phyloP scores from a whole-genome alignment of 2,113 vertebrate genomes.

The Vulpes vulpes region DNA sequence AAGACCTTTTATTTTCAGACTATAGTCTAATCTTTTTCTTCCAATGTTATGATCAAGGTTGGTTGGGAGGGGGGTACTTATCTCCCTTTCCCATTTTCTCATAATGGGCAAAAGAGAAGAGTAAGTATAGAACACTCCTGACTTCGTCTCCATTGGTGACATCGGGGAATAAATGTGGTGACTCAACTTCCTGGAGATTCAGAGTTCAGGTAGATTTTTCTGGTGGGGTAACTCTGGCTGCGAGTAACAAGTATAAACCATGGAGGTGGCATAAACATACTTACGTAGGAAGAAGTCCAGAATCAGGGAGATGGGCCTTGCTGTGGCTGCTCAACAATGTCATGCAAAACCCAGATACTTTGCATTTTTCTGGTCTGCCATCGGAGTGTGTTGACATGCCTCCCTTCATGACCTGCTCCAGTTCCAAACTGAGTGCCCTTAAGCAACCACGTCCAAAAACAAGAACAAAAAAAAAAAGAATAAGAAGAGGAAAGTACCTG shows the following conservation, averaged over 20 bases:
- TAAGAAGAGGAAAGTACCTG: background rate
- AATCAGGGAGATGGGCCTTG: background rate
- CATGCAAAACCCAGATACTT: background rate
- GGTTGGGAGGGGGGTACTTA: background rate
- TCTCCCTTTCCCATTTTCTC: background rate
- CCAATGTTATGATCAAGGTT: background rate
- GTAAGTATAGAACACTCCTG: background rate
- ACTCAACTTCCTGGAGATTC: background rate
- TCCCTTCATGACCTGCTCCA: background rate
- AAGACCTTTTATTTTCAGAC: background rate
- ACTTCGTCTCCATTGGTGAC: background rate
- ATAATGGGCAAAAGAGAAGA: background rate
- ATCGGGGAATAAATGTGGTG: background rate
- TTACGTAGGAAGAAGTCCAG: background rate
- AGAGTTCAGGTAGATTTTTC: background rate
- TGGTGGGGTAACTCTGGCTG: background rate
- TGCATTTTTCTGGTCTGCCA: background rate
- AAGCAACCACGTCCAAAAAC: background rate
- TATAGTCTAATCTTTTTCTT: slow-evolving; percentile 21
- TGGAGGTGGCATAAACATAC: background rate
- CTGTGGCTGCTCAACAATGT: too few species aligned
- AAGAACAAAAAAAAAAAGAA: background rate
- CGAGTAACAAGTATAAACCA: background rate
- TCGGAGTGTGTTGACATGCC: background rate
- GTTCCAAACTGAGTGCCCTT: background rate